Evolutionary conservation across 2,888 invertebrate genomes (phyloP), one percentile per base, ranked within the genome.

Genomic region (Myathropa florea): DNA sequence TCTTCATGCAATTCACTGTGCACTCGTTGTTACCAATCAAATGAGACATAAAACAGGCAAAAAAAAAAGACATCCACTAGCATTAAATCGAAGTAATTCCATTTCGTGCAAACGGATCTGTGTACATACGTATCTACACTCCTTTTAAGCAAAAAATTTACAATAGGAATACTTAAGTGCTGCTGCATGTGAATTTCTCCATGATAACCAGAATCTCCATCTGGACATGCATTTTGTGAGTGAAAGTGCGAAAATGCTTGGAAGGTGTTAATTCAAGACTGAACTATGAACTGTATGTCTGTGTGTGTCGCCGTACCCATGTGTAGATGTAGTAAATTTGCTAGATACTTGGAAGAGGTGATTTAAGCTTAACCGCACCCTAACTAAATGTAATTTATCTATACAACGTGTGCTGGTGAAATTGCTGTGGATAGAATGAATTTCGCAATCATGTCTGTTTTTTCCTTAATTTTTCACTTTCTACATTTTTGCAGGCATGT

Each of bases 391-490:
- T 0, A 39, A n/a, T n/a, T 3, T 39, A 14, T 39, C 4, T 14
- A 12, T 9, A 33, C 33, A 33, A 33, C 12, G 10, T 12, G 12
- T 12, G 12, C 33, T 33, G 36, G 23, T 63, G 36, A 63, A 63
- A 63, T 18, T 21, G 3, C 12, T n/a, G 63, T 64, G 14, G 23
- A 55, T 46, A 1, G 18, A 18, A 46, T 60, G 24, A 28, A 60
- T 60, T 63, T 39, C 18, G 23, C 33, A 72, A 24, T 28, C 7
- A 33, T 24, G 21, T 2, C 18, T 72, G 18, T 55, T 33, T 10
- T 6, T 26, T 18, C 33, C 23, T 72, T 71, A 60, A 63, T 36
- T 24, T 76, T 75, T 75, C 65, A 67, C 76, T 76, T 60, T 76
- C 60, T 60, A 57, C 23, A 57, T 57, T 59, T 57, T 59, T 59